These are phyloP conservation scores for Arrhopalites spinosus DNA, from an alignment of 2,888 invertebrate species.

Conservation along the genomic window DNA sequence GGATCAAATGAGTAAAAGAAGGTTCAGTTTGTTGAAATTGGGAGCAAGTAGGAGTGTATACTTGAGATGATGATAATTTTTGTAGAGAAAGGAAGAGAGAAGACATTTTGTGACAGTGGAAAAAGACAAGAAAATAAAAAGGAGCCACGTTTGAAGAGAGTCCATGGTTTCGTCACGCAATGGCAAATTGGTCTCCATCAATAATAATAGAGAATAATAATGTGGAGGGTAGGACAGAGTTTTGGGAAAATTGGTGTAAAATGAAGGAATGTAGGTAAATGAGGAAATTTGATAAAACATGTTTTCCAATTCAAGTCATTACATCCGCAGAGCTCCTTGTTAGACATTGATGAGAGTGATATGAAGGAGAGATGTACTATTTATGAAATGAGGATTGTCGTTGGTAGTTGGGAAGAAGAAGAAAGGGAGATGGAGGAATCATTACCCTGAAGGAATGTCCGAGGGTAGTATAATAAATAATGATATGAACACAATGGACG, in stretches of 20 bases:
- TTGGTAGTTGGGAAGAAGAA: not conserved
- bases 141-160: not conserved
- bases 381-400: not conserved
- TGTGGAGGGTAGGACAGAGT: not conserved
- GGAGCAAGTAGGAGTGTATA: too few species aligned
- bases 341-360: not conserved
- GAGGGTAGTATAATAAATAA: constrained; percentile 28
- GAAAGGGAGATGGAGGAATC: constrained; percentile 20
- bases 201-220: too few species aligned
- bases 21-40: too few species aligned
- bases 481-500: constrained; percentile 32
- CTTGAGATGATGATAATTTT: not conserved
- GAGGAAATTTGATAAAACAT: not conserved
- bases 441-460: constrained; percentile 34
- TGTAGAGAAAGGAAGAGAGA: not conserved
- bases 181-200: too few species aligned
- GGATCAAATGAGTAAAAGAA: too few species aligned
- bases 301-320: not conserved
- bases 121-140: not conserved
- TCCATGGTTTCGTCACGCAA: not conserved
- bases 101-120: not conserved
- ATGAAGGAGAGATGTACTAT: not conserved
- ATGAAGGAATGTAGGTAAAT: not conserved
- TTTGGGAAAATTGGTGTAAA: not conserved
- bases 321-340: not conserved